A percentile compares a stretch with the other conserved stretches of the same genome.
Conservation (phyloP, 1,140 invertebrate genomes). For the Cherax destructor region DNA sequence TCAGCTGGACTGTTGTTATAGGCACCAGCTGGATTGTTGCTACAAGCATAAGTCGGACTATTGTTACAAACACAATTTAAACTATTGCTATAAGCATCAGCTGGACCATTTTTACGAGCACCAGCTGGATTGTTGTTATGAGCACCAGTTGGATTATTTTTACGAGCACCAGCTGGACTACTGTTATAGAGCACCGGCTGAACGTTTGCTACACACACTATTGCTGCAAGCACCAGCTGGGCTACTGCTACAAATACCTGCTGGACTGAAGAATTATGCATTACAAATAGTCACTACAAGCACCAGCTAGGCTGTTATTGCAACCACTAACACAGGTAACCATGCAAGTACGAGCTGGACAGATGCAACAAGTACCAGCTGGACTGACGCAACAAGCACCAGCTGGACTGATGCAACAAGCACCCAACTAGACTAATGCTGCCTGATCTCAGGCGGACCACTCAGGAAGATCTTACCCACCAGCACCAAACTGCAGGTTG, state of each 20-base stretch:
- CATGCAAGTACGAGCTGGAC: too few species aligned
- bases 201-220: too few species aligned
- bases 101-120: too few species aligned
- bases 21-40: neutral
- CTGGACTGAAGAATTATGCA: too few species aligned
- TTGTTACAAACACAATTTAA: neutral
- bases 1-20: neutral
- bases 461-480: neutral
- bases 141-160: neutral
- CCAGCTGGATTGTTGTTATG: too few species aligned
- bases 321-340: too few species aligned
- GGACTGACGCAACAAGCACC: neutral
- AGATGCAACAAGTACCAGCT: too few species aligned
- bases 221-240: too few species aligned
- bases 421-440: neutral
- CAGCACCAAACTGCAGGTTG: neutral
- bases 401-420: neutral
- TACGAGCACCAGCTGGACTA: neutral
- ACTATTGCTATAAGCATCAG: too few species aligned
- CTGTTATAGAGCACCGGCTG: neutral
- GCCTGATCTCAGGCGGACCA: neutral
- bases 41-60: neutral
- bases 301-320: too few species aligned
- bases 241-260: too few species aligned
- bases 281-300: too few species aligned